Base-by-base conservation (phyloP, 2,888 invertebrate species). In the Apodemia hepburni region DNA sequence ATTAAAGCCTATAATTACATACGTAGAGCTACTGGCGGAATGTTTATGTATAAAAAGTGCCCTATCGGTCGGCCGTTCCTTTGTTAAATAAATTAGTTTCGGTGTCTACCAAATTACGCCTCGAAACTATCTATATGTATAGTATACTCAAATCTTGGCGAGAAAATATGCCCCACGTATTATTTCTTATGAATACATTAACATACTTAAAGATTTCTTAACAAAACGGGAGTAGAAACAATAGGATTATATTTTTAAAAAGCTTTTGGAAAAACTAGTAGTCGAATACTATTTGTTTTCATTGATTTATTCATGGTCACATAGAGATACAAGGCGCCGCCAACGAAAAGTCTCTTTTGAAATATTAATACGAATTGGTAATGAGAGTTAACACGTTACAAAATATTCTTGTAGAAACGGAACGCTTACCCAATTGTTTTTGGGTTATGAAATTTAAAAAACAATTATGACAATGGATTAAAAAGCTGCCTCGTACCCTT, bases 81-180 rank as follows among this genome's bases (percentile, higher is more conserved):
- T 92, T 92, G 92, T 92, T 87, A 91, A 90, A 89, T 91, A 92
- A 92, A 92, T 92, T 92, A 90, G 92, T 85, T 91, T 90, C 92
- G 92, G 92, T 92, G 88, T 92, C 92, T 92, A 92, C 92, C 91
- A 92, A 90, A 92, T 92, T 92, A 92, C 92, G 92, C 92, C 81
- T 84, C 81, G 64, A 78, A 86, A 84, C 85, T 89, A 87, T 88
- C 84, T 87, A 84, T 84, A 87, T 81, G 84, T 85, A 83, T 77
- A 78, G 77, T 42, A 42, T 42, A 42, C 42, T 15, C 5, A 42
- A 42, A 42, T 42, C 42, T 42, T 42, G 15, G 3, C 76, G 82
- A 77, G 84, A 82, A 85, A 89, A 88, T 89, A 87, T 90, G 88
- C 89, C 89, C 90, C 81, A 85, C 87, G 84, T 82, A 84, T 89